Evolutionary conservation across 2,113 vertebrate species (phyloP).

Genomic region (Pipa parva): DNA sequence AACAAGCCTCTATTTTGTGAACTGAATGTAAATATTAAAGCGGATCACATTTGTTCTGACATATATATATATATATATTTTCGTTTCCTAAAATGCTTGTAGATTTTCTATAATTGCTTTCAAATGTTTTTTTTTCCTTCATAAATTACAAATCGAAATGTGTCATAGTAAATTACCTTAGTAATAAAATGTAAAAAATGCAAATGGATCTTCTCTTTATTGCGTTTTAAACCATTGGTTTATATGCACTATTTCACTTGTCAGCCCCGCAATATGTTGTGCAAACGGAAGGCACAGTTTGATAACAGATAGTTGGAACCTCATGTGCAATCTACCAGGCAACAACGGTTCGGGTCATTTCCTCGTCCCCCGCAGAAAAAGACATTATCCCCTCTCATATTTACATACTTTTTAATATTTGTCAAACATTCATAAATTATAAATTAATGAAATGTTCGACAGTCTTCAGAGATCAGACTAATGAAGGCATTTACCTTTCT

Average conservation of each 20-base stretch:
- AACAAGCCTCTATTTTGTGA: no score
- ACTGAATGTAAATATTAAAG: slow-evolving; percentile 53
- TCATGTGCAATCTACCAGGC: slow-evolving; percentile 93
- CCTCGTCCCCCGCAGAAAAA: slow-evolving; percentile 98
- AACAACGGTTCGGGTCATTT: slow-evolving; percentile 98
- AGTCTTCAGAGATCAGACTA: slow-evolving; percentile 93
- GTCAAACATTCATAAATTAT: slow-evolving; percentile 99
- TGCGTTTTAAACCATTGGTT: slow-evolving; percentile 96
- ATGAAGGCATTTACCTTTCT: slow-evolving; percentile 94
- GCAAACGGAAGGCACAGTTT: slow-evolving; percentile 87
- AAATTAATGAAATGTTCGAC: slow-evolving; percentile 98
- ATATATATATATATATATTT: no score
- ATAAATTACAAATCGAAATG: slow-evolving; percentile 81
- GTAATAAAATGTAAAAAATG: slow-evolving; percentile 90
- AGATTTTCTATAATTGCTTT: slow-evolving; percentile 73
- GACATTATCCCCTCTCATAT: slow-evolving; percentile 94
- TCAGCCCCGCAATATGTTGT: slow-evolving; percentile 83
- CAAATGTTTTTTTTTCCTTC: slow-evolving; percentile 69
- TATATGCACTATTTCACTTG: slow-evolving; percentile 98
- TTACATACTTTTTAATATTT: slow-evolving; percentile 99
- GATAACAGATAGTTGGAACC: slow-evolving; percentile 84
- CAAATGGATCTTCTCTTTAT: slow-evolving; percentile 88
- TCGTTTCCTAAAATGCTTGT: slow-evolving; percentile 57
- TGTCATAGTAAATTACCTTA: slow-evolving; percentile 96
- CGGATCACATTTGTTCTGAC: slow-evolving; percentile 71